Evolutionary conservation across 2,797 vertebrate genomes (phyloP).

Genomic region (Rhinogobio ventralis): DNA sequence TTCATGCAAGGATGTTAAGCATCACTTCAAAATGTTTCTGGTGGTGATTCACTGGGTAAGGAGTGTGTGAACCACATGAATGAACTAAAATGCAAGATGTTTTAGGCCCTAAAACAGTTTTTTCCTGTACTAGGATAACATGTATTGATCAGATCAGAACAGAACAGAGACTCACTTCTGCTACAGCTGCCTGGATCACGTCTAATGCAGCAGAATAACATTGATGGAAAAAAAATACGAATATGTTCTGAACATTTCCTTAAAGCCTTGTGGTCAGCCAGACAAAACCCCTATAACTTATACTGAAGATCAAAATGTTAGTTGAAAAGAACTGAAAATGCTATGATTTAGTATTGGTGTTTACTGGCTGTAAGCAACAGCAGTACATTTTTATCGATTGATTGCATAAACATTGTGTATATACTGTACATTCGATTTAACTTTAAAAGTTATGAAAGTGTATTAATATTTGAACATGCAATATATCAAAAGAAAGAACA

Average conservation of each 20-base stretch:
- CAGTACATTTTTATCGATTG: not conserved
- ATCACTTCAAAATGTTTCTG: not conserved
- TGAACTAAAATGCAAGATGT: not conserved
- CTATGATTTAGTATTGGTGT: not conserved
- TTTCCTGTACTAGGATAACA: not conserved
- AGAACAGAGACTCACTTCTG: not conserved
- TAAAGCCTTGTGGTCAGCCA: not conserved
- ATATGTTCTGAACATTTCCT: not conserved
- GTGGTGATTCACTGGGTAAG: not conserved
- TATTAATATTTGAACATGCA: no score
- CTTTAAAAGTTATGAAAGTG: no score
- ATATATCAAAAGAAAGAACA: no score
- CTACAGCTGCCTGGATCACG: not conserved
- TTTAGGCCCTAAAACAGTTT: not conserved
- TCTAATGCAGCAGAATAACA: not conserved
- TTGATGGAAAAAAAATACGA: not conserved
- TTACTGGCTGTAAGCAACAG: not conserved
- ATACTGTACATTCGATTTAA: no score
- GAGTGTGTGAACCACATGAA: not conserved
- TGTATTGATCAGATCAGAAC: constrained; percentile 15
- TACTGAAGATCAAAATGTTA: not conserved
- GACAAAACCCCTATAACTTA: not conserved
- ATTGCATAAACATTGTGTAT: not conserved
- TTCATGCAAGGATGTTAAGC: not conserved
- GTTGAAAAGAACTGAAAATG: not conserved